Percentiles rank a stretch among this genome's conserved stretches.
Evolutionary conservation across 2,797 vertebrate genomes (phyloP).

Genomic region (Notamacropus eugenii): DNA sequence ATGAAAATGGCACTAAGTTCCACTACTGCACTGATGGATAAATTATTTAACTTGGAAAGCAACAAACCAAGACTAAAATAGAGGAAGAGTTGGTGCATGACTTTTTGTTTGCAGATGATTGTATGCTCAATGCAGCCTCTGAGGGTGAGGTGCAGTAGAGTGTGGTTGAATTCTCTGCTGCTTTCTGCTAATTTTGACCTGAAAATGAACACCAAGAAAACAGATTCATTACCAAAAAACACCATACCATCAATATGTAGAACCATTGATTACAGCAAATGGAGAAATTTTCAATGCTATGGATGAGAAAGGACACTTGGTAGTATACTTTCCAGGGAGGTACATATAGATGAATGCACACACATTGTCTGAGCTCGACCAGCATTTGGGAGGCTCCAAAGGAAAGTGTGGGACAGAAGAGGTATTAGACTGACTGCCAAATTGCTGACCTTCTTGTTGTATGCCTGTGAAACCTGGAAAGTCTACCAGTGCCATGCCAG

Average conservation of each 20-base stretch:
- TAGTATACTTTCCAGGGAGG: background rate
- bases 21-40: no score
- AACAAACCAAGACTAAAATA: no score
- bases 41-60: no score
- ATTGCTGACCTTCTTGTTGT: no score
- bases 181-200: background rate
- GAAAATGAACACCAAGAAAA: background rate
- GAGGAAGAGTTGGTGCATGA: no score
- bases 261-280: background rate
- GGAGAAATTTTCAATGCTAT: background rate
- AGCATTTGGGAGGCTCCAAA: background rate
- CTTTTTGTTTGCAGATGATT: no score
- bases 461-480: no score
- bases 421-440: no score
- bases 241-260: background rate
- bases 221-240: background rate
- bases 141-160: no score
- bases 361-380: background rate
- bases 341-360: rapidly evolving
- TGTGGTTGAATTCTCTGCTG: no score
- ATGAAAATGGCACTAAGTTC: background rate
- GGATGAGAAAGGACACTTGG: background rate
- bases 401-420: background rate
- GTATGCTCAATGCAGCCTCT: no score
- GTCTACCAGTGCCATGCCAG: no score